Evolutionary conservation across 1,140 invertebrate genomes (phyloP).

Genomic region (Colletes gigas): DNA sequence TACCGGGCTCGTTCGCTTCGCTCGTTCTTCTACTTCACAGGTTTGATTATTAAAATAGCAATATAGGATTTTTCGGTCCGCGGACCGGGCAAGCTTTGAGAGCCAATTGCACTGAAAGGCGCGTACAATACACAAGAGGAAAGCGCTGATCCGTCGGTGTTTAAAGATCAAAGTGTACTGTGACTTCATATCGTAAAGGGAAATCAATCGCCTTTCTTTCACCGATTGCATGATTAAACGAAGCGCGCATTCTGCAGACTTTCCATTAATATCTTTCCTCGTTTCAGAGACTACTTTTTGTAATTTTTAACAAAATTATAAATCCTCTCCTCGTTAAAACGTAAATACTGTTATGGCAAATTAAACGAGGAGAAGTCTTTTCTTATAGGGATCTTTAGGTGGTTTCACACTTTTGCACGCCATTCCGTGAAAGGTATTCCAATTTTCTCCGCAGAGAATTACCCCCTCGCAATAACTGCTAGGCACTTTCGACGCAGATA

Average conservation of each 20-base stretch:
- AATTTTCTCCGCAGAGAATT: slow-evolving; percentile 6
- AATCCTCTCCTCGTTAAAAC: too few relatives aligned
- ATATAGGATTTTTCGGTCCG: slow-evolving; percentile 11
- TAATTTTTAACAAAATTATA: too few relatives aligned
- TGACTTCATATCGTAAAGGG: slow-evolving; percentile 34
- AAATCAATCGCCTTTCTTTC: slow-evolving; percentile 16
- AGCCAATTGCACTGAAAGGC: not conserved
- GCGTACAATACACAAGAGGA: not conserved
- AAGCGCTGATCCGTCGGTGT: not conserved
- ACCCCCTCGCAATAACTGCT: not conserved
- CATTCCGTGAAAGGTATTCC: not conserved
- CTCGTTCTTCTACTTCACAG: not conserved
- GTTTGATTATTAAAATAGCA: slow-evolving; percentile 11
- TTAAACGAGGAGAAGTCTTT: too few relatives aligned
- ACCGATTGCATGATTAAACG: slow-evolving; percentile 54
- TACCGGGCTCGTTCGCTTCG: not conserved
- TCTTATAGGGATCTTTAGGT: too few relatives aligned
- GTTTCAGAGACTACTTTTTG: not conserved
- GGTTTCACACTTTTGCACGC: not conserved
- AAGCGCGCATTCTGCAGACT: slow-evolving; percentile 14
- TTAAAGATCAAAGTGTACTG: slow-evolving; percentile 29
- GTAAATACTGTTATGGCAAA: too few relatives aligned
- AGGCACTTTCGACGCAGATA: slow-evolving; percentile 3
- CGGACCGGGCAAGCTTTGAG: not conserved
- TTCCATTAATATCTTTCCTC: slow-evolving; percentile 11